phyloP scores from a whole-genome alignment of 2,888 invertebrate species.

The Monochamus alternatus region DNA sequence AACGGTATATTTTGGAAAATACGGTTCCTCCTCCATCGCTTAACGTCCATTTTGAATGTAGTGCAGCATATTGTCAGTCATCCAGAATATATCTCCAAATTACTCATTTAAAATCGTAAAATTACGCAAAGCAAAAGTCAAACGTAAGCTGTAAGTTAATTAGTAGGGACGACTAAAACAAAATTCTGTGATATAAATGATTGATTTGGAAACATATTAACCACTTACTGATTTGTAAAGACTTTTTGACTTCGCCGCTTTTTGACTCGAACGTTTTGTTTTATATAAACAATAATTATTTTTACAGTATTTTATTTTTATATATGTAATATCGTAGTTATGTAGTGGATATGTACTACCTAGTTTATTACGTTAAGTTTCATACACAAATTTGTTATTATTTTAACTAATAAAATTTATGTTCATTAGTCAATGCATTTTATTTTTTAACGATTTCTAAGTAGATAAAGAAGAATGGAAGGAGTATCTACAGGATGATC shows the following conservation, averaged over 20 bases:
- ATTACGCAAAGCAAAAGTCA: conserved; percentile 25
- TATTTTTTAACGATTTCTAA: not conserved
- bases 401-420: conserved; percentile 51
- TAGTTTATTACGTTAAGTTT: conserved; percentile 33
- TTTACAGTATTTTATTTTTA: conserved; percentile 19
- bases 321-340: conserved; percentile 9
- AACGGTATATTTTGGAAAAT: conserved; percentile 32
- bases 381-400: conserved; percentile 40
- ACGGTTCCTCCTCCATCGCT: conserved; percentile 46
- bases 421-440: conserved; percentile 17
- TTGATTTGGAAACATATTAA: conserved; percentile 45
- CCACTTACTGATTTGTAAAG: conserved; percentile 27
- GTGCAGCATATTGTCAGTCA: conserved; percentile 13
- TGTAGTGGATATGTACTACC: conserved; percentile 8
- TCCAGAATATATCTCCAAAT: conserved; percentile 37
- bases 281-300: conserved; percentile 6
- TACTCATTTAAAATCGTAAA: conserved; percentile 45
- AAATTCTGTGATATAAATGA: conserved; percentile 53
- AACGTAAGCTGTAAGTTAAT: conserved; percentile 17
- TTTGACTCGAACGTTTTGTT: conserved; percentile 8
- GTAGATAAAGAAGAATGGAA: not conserved
- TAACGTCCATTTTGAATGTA: conserved; percentile 51
- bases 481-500: no score
- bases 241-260: conserved; percentile 25
- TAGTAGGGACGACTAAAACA: conserved; percentile 40